Conservation (phyloP, 1,140 invertebrate species). For the Bombus picipes region DNA sequence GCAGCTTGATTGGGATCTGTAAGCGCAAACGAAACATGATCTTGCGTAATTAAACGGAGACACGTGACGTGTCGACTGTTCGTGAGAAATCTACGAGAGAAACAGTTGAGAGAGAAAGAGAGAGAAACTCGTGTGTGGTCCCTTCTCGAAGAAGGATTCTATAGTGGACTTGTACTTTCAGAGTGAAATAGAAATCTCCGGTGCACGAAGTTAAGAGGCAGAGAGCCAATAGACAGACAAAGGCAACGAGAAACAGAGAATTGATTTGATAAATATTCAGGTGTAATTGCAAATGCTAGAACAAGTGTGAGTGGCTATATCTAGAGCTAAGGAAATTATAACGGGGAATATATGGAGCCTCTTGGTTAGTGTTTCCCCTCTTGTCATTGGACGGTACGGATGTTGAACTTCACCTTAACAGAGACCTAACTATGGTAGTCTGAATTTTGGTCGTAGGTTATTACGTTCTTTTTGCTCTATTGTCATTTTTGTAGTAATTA, state of each 20-base stretch:
- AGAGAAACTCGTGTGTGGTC: neutral
- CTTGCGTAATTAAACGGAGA: conserved; percentile 45
- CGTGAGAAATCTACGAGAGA: neutral
- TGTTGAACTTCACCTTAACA: neutral
- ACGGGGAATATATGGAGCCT: neutral
- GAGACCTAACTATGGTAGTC: neutral
- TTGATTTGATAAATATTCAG: conserved; percentile 22
- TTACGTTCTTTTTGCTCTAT: neutral
- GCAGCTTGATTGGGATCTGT: conserved; percentile 80
- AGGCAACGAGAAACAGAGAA: conserved; percentile 33
- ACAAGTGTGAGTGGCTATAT: conserved; percentile 22
- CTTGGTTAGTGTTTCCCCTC: neutral
- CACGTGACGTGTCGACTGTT: neutral
- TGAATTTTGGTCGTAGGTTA: neutral
- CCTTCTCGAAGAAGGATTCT: conserved; percentile 7
- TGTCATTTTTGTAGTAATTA: neutral
- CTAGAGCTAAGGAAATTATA: conserved; percentile 32
- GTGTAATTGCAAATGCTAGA: conserved; percentile 30
- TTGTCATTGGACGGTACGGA: no score
- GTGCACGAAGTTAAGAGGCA: conserved; percentile 5
- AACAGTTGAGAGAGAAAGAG: neutral
- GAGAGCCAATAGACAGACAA: conserved; percentile 12
- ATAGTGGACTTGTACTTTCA: neutral
- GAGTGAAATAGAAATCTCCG: neutral
- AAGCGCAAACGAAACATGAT: conserved; percentile 67